A percentile compares a stretch with the other conserved stretches of the same genome.
Evolutionary conservation across 1,140 invertebrate species (phyloP).

Genomic region (fruit fly (Drosophila melanogaster)): Release_6_plus_ISO1_MT NC_004354.4:9971001-9971500

Average conservation of each 20-base stretch:
- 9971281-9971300: background rate
- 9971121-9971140: slow-evolving; percentile 54
- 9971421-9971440: too few species aligned
- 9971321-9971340: too few species aligned
- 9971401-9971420: too few species aligned
- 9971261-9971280: slow-evolving; percentile 1
- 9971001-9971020: slow-evolving; percentile 10
- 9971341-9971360: too few species aligned
- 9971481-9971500: too few species aligned
- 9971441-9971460: too few species aligned
- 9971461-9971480: too few species aligned
- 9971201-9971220: slow-evolving; percentile 26
- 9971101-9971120: slow-evolving; percentile 49
- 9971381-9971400: too few species aligned
- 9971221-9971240: slow-evolving; percentile 49
- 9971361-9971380: too few species aligned
- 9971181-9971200: slow-evolving; percentile 16
- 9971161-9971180: slow-evolving; percentile 72
- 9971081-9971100: slow-evolving; percentile 46
- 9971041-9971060: slow-evolving; percentile 48
- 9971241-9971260: slow-evolving; percentile 41
- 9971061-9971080: slow-evolving; percentile 77
- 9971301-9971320: background rate
- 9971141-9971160: slow-evolving; percentile 73
- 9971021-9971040: slow-evolving; percentile 65